Evolutionary conservation across 2,797 vertebrate genomes (phyloP), one percentile per base, ranked within the genome.

Genomic region (Falco berigora): DNA sequence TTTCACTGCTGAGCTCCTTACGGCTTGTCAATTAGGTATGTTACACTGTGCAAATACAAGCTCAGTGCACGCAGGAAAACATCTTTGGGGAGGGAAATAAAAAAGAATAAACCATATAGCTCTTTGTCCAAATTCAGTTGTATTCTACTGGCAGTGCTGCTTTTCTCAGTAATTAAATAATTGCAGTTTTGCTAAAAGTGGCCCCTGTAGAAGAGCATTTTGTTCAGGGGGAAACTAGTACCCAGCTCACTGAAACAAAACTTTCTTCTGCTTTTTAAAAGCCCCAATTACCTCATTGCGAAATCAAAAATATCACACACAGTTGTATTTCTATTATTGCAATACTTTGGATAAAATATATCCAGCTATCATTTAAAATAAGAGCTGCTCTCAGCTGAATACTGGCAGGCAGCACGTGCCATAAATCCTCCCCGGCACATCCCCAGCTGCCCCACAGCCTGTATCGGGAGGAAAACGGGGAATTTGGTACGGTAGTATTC

Each of bases 21-120:
- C 3, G 1, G 56, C 52, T 53, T 32, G 19, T 61, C 53, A 27
- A 30, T 76, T 50, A 55, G 53, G 59, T 46, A 46, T 5, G 23
- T 9, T 28, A 62, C 11, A 9, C 52, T 17, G 56, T 32, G 58
- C 64, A 71, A 76, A n/a, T 11, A 76, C 14, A 56, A 78, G 46
- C 34, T 17, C 16, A 0, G 16, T 4, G 15, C 3, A 34, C 6
- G 25, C 9, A 2, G 30, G 12, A 30, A n/a, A 66, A 72, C 20
- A 30, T 12, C 34, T 53, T 14, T 16, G 4, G 56, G 21, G 3
- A 10, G 32, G 18, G 34, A 34, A 22, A 15, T 15, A 47, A 22
- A 32, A 1, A 53, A 1, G 1, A 67, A 63, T 10, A 16, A 44
- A n/a, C 20, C 23, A 3, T 2, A 2, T 0, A 6, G 6, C 9